phyloP scores from a whole-genome alignment of 1,140 invertebrate genomes.

The Dendroctonus valens region DNA sequence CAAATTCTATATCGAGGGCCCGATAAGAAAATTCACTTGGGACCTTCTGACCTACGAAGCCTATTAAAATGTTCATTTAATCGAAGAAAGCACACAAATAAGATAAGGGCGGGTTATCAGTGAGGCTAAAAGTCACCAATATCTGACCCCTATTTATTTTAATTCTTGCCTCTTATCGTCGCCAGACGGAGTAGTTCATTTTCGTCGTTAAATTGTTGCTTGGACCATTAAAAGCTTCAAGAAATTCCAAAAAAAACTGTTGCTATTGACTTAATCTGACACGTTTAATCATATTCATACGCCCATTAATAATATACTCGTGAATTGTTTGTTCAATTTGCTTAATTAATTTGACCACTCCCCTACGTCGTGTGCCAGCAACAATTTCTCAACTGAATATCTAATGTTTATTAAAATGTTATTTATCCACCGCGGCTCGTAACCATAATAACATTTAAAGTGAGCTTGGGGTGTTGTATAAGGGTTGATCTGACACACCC shows the following conservation, averaged over 20 bases:
- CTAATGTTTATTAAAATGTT: no score
- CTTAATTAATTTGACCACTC: no score
- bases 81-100: constrained; percentile 23
- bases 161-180: not conserved
- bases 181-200: no score
- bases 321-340: no score
- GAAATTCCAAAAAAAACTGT: no score
- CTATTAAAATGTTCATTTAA: constrained; percentile 24
- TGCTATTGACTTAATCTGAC: no score
- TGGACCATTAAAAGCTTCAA: no score
- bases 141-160: constrained; percentile 8
- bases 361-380: no score
- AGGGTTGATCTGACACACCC: constrained; percentile 36
- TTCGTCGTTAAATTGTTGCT: no score
- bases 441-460: constrained; percentile 15
- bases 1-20: constrained; percentile 13
- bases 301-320: no score
- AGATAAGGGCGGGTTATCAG: constrained; percentile 23
- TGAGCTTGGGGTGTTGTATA: constrained; percentile 21
- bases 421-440: not conserved
- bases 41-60: constrained; percentile 18
- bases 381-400: no score
- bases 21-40: constrained; percentile 12
- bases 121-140: constrained; percentile 14
- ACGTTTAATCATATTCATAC: no score